Base-by-base conservation (phyloP, 2,113 vertebrate species). In the Pluvialis apricaria region DNA sequence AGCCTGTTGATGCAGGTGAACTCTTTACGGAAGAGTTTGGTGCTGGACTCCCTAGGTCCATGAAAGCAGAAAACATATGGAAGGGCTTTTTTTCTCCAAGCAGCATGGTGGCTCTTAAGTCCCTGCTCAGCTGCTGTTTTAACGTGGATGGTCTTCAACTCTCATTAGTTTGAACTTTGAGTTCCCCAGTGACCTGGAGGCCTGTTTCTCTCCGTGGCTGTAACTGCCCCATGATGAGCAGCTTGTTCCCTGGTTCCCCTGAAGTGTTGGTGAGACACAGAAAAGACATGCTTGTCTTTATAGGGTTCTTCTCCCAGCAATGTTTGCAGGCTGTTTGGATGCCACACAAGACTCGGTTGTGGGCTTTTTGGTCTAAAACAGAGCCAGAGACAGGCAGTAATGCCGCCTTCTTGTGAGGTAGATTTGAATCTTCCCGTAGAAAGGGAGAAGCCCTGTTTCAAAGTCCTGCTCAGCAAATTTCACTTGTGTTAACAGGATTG, bases 191-290 rank as follows among this genome's bases (percentile, higher is more conserved):
- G 11, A n/a, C 28, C 34, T 44, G 60, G 40, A 78, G 28, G 21
- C 40, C 5, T 58, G 20, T 36, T 51, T 51, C 49, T 51, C 49
- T 51, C 49, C 25, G 6, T 55, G n/a, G 25, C 66, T 45, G 5
- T 16, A 22, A 6, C 13, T 65, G 16, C 22, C 8, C 10, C 11
- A 16, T 6, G 2, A 25, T 0, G 0, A 73, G 40, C 45, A 79
- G 25, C 65, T 64, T 29, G 8, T 51, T 82, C 25, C 61, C 47
- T 78, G 38, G 22, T 76, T 90, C 20, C 21, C 15, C 22, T 3
- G 0, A 45, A 60, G 32, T 14, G 34, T 8, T 13, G 1, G 4
- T 17, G 32, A 76, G 47, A 31, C n/a, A 44, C 14, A 75, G 70
- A 44, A 79, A 62, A 70, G 25, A 28, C 10, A 9, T 3, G 6